Evolutionary conservation across 2,797 vertebrate species (phyloP).

Genomic region (Tokudaia muenninki): DNA sequence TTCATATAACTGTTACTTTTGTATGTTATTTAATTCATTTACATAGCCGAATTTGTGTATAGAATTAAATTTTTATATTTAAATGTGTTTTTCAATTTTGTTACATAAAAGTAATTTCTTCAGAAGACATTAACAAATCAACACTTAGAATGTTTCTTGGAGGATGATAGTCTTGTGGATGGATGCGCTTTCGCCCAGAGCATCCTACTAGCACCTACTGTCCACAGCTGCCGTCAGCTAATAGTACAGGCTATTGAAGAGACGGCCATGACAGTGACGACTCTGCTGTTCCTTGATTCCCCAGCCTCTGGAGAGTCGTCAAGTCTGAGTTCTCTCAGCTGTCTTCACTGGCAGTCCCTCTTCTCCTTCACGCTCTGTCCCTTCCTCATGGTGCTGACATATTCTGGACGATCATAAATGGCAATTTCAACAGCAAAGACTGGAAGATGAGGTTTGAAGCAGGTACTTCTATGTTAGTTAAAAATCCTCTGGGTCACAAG

Average conservation of each 20-base stretch:
- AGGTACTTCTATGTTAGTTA: constrained; percentile 89
- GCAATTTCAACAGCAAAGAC: constrained; percentile 98
- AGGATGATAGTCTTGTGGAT: neutral
- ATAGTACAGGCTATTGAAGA: neutral
- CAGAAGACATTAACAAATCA: neutral
- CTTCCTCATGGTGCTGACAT: constrained; percentile 97
- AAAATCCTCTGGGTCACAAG: neutral
- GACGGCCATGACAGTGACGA: neutral
- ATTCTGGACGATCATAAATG: constrained; percentile 98
- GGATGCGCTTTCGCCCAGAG: neutral
- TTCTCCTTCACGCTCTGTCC: constrained; percentile 97
- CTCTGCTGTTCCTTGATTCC: constrained; percentile 72
- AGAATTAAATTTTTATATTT: neutral
- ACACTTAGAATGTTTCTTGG: neutral
- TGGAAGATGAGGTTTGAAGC: constrained; percentile 99
- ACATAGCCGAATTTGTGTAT: constrained; percentile 37
- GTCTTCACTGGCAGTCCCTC: constrained; percentile 96
- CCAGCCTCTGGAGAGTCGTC: constrained; percentile 97
- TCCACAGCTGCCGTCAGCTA: neutral
- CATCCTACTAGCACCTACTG: neutral
- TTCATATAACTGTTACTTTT: neutral
- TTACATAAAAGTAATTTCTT: constrained; percentile 5
- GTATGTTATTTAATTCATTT: constrained; percentile 42
- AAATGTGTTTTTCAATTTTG: constrained; percentile 5
- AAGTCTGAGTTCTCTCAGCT: constrained; percentile 99